Evolutionary conservation across 2,888 invertebrate species (phyloP).

Genomic region (Tetheella fluctuosa): DNA sequence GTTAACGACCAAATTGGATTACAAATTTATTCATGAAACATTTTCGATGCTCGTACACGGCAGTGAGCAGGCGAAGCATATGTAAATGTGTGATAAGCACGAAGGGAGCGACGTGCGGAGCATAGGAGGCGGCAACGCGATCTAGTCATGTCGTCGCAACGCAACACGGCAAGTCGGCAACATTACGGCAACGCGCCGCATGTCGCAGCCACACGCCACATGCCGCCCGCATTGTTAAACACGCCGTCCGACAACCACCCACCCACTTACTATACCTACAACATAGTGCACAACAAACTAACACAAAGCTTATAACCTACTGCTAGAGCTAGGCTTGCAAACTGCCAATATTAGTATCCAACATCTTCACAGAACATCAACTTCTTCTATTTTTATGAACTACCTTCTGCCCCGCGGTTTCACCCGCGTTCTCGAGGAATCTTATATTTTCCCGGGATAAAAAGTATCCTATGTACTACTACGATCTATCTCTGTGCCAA

Average conservation of each 20-base stretch:
- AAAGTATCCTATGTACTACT: too few species aligned
- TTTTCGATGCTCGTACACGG: slow-evolving; percentile 79
- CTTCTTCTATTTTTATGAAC: neutral
- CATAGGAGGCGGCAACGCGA: slow-evolving; percentile 43
- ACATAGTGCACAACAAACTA: slow-evolving; percentile 13
- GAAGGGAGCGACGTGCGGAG: slow-evolving; percentile 52
- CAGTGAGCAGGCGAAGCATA: slow-evolving; percentile 73
- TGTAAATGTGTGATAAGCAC: slow-evolving; percentile 81
- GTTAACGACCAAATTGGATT: slow-evolving; percentile 78
- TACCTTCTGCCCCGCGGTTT: too few species aligned
- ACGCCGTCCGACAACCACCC: slow-evolving; percentile 51
- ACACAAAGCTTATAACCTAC: slow-evolving; percentile 10
- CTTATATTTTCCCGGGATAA: too few species aligned
- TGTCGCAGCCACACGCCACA: slow-evolving; percentile 33
- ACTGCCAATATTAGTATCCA: neutral
- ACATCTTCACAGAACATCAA: neutral
- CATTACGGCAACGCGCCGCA: slow-evolving; percentile 19
- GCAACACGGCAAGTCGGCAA: slow-evolving; percentile 18
- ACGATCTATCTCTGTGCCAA: too few species aligned
- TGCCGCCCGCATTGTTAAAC: slow-evolving; percentile 31
- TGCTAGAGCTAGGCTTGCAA: neutral
- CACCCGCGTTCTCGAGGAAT: too few species aligned
- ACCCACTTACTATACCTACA: slow-evolving; percentile 17
- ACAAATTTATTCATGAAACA: slow-evolving; percentile 83
- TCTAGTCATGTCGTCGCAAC: slow-evolving; percentile 19